Evolutionary conservation across 2,888 invertebrate species (phyloP), one percentile per base, ranked within the genome.

Genomic region (Dasysyrphus albostriatus): DNA sequence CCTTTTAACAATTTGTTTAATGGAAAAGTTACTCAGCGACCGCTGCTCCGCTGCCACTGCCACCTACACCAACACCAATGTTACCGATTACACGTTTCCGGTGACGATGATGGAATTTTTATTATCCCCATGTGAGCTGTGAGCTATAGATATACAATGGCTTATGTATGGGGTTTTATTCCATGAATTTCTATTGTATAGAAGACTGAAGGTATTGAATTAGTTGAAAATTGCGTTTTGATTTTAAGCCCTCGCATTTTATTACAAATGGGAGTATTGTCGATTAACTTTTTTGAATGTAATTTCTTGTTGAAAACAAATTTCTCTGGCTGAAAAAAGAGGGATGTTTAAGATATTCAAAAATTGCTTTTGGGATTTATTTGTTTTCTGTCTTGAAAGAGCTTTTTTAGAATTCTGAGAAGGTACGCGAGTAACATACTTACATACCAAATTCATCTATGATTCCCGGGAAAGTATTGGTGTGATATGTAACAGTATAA

Each of bases 1-100:
- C 77, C 77, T 77, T 63, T 85, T 58, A 51, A 82, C 82, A 85
- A 85, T 85, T 85, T 85, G 77, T 82, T 81, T 82, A 82, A 85
- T 85, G 81, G 85, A 82, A 85, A 82, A 82, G 74, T 85, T 82
- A 49, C 63, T 63, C 42, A 12, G 54, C 59, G 67, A 77, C 47
- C 59, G 59, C 37, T 37, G 58, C 24, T 47, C 24, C 24, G n/a
- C 39, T 19, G 12, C 51, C 51, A 1, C 51, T 14, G 3, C 7
- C 19, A 3, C 14, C 19, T 3, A 3, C 12, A 59, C 9, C 16
- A 5, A 16, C 29, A 39, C 59, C 61, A 4, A 37, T n/a, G 29
- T 51, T 49, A 39, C 37, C 49, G 29, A 74, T 58, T 63, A 16
- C 37, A n/a, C 42, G 47, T 54, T 69, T 42, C 19, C 49, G 83